Percentiles rank a stretch among this genome's conserved stretches.
These are phyloP conservation scores for Scyliorhinus canicula DNA, from an alignment of 2,797 vertebrate species.

Conservation along the genomic window DNA sequence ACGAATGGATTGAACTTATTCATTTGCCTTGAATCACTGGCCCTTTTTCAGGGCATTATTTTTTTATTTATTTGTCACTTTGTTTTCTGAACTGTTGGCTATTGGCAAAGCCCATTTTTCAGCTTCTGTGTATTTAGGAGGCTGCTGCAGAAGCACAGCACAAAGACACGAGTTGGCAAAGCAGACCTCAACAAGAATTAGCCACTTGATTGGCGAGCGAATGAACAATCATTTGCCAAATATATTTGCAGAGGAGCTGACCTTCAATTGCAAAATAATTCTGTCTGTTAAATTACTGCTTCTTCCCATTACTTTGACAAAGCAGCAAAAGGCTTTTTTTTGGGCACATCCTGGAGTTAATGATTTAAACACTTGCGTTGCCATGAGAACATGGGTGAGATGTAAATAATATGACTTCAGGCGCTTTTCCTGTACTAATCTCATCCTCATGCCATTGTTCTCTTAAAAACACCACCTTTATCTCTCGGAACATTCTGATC, in stretches of 20 bases:
- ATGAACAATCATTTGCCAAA: background rate
- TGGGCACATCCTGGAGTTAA: background rate
- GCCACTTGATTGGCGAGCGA: background rate
- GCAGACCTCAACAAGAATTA: background rate
- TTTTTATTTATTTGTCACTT: background rate
- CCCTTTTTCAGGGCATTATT: background rate
- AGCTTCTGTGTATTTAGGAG: background rate
- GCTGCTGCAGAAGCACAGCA: background rate
- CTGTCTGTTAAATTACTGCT: background rate
- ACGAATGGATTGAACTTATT: background rate
- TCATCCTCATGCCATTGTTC: background rate
- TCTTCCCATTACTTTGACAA: background rate
- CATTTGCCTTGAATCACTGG: background rate
- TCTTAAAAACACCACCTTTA: background rate
- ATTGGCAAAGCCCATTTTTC: background rate
- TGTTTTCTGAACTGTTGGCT: background rate
- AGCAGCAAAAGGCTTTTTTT: background rate
- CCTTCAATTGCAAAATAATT: background rate
- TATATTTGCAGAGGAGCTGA: background rate
- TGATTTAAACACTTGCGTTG: slow-evolving; percentile 6
- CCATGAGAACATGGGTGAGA: background rate
- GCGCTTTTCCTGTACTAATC: background rate
- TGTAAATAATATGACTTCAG: slow-evolving; percentile 16
- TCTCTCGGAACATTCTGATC: background rate
- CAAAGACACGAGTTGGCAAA: background rate